Conservation (phyloP, 2,797 vertebrate species). For the Phoeniculus purpureus region DNA sequence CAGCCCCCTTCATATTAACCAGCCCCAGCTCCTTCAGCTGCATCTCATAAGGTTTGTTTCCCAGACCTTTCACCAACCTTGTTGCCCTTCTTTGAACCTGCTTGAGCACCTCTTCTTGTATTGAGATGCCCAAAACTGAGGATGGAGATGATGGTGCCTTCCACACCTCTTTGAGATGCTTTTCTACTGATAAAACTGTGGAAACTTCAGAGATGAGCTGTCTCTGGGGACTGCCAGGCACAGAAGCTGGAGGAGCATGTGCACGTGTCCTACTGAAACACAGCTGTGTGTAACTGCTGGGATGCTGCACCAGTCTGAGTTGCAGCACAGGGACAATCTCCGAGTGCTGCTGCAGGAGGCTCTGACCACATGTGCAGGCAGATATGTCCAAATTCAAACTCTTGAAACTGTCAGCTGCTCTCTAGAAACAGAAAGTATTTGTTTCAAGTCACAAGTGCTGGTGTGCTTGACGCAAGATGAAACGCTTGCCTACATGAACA, state of each 20-base stretch:
- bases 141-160: not conserved
- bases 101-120: too few relatives aligned
- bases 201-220: not conserved
- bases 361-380: not conserved
- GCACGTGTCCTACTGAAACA: not conserved
- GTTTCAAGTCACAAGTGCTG: not conserved
- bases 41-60: too few relatives aligned
- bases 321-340: not conserved
- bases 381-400: not conserved
- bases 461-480: not conserved
- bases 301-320: not conserved
- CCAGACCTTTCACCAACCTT: too few relatives aligned
- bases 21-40: too few relatives aligned
- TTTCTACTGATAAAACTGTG: not conserved
- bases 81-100: too few relatives aligned
- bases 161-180: fast-evolving
- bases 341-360: fast-evolving
- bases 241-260: not conserved
- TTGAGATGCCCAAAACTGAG: too few relatives aligned
- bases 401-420: not conserved
- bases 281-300: fast-evolving
- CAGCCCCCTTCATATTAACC: too few relatives aligned
- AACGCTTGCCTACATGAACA: not conserved
- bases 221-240: not conserved
- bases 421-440: not conserved